Base-by-base conservation (phyloP, 2,888 invertebrate genomes). In the Dolichomitus sp. region DNA sequence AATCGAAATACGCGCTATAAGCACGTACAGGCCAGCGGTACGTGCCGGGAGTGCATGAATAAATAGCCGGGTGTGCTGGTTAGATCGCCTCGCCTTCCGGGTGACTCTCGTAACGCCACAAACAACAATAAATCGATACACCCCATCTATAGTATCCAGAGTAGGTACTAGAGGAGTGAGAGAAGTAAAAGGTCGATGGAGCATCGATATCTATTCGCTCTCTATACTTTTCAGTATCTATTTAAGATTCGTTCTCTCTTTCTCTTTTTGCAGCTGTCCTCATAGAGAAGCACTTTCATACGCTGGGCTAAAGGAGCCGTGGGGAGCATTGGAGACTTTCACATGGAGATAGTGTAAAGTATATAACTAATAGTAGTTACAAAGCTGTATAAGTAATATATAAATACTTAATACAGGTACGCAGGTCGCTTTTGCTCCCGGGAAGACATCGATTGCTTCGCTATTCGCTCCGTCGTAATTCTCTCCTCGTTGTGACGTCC, bases 41-140 rank as follows among this genome's bases (percentile, higher is more conserved):
- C 73, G 69, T 80, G 83, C 68, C 42, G 48, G 54, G 80, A 80
- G 54, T 74, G 50, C 63, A 83, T 65, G 77, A 80, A 81, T 77
- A 81, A 85, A 86, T 85, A 86, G 72, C 74, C 61, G 69, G 78
- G 68, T 77, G 76, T 50, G 76, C 75, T 76, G 76, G 76, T 57
- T 76, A 77, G 76, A 83, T 83, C 77, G 85, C 54, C 78, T 85
- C 83, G 83, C 84, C 85, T 86, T 86, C 86, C 86, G 86, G 86
- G 86, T 86, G 83, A 86, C 80, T 83, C 81, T 86, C 83, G 85
- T 85, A 85, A 86, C 79, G 80, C 72, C 80, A 76, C 79, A 69
- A 83, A 86, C 85, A 83, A 86, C 76, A 85, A 85, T 86, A 84
- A 84, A 86, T 86, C 86, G 85, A 84, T 80, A 65, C 70, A 69